Evolutionary conservation across 2,797 vertebrate species (phyloP).

Genomic region (Hyperoplus immaculatus): DNA sequence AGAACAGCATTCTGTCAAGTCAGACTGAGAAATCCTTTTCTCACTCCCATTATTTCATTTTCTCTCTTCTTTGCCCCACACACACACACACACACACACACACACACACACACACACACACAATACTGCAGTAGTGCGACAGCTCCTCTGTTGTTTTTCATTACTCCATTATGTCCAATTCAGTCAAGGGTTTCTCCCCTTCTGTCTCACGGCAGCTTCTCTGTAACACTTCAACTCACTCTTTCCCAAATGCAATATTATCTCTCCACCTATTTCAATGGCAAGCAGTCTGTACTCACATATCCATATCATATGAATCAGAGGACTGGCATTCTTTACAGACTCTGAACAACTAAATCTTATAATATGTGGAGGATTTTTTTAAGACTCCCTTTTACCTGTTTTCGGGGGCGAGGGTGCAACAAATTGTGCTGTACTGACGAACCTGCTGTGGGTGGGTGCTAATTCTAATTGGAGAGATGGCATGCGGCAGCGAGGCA

Average conservation of each 20-base stretch:
- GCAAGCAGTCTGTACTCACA: slow-evolving; percentile 19
- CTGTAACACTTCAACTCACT: slow-evolving; percentile 32
- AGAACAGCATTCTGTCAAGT: slow-evolving; percentile 55
- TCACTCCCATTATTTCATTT: slow-evolving; percentile 55
- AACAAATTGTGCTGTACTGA: slow-evolving; percentile 39
- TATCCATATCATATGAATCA: slow-evolving; percentile 11
- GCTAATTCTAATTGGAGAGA: slow-evolving; percentile 76
- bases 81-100: neutral
- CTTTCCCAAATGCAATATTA: slow-evolving; percentile 25
- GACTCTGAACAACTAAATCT: slow-evolving; percentile 15
- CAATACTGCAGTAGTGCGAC: slow-evolving; percentile 6
- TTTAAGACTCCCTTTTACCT: slow-evolving; percentile 1
- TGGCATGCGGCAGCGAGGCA: slow-evolving; percentile 36
- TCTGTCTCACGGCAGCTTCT: slow-evolving; percentile 44
- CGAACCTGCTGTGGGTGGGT: slow-evolving; percentile 52
- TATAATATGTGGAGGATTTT: slow-evolving; percentile 30
- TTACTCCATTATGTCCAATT: slow-evolving; percentile 59
- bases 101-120: slow-evolving; percentile 3
- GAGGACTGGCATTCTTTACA: neutral
- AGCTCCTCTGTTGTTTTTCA: slow-evolving; percentile 51
- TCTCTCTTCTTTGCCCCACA: slow-evolving; percentile 12
- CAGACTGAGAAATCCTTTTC: slow-evolving; percentile 53
- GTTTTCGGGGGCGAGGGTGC: slow-evolving; percentile 39
- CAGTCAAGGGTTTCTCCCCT: slow-evolving; percentile 26
- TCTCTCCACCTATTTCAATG: slow-evolving; percentile 30